These are phyloP conservation scores for Fistularia tabacaria DNA, from an alignment of 2,797 vertebrate genomes.

Conservation along the genomic window DNA sequence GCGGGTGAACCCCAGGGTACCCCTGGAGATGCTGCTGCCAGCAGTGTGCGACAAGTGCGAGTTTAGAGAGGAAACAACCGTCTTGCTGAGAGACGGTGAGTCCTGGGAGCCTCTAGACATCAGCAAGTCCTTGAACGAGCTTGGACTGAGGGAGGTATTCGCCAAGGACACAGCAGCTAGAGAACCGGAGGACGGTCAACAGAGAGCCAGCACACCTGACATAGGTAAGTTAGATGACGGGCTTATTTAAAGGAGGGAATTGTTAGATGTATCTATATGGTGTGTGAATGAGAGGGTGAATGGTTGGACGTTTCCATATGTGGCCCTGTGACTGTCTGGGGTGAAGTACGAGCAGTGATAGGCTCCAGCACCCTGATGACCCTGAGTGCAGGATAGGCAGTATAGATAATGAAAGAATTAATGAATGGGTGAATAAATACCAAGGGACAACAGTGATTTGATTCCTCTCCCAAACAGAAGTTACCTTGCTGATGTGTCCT, in stretches of 20 bases:
- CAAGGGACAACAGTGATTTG: too few species aligned
- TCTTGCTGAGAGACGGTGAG: slow-evolving; percentile 79
- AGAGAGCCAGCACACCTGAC: slow-evolving; percentile 3
- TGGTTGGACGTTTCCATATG: too few species aligned
- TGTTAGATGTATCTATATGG: too few species aligned
- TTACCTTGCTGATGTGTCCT: too few species aligned
- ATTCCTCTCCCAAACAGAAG: too few species aligned
- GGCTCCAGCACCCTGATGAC: too few species aligned
- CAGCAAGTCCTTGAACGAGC: slow-evolving; percentile 83
- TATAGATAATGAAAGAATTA: too few species aligned
- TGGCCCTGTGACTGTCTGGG: too few species aligned
- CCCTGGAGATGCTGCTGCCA: slow-evolving; percentile 80
- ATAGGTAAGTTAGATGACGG: slow-evolving; percentile 14
- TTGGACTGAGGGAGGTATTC: slow-evolving; percentile 88
- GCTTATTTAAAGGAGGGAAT: not conserved
- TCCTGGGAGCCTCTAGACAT: slow-evolving; percentile 82
- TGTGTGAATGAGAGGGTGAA: too few species aligned
- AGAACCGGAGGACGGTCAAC: not conserved
- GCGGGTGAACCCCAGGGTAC: slow-evolving; percentile 85
- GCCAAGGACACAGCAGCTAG: slow-evolving; percentile 80
- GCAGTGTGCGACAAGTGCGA: slow-evolving; percentile 90
- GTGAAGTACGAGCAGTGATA: too few species aligned
- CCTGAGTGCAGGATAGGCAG: too few species aligned
- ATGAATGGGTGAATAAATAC: too few species aligned
- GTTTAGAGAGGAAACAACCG: slow-evolving; percentile 77